Percentiles rank a stretch among this genome's conserved stretches.
Conservation (phyloP, 2,888 invertebrate species). For the Clostera curtula region DNA sequence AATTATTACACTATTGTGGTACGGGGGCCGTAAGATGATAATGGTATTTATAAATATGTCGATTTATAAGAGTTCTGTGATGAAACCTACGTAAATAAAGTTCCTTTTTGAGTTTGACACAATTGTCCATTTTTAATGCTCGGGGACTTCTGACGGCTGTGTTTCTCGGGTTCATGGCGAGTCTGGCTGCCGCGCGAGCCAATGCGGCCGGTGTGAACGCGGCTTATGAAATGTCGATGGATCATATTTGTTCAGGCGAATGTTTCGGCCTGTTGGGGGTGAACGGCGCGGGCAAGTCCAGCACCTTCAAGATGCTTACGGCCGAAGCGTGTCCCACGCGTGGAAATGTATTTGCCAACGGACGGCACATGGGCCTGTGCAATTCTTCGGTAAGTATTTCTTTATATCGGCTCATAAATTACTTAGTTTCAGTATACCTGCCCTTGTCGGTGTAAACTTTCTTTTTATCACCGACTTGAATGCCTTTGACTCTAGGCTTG, state of each 20-base stretch:
- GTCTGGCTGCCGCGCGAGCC: conserved; percentile 5
- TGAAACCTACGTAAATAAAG: too few species aligned
- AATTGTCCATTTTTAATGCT: too few species aligned
- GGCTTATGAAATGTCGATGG: not conserved
- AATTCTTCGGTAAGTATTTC: not conserved
- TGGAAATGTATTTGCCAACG: conserved; percentile 62
- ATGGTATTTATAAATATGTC: too few species aligned
- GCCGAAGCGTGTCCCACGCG: conserved; percentile 74
- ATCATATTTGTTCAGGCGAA: conserved; percentile 65
- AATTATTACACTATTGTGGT: too few species aligned
- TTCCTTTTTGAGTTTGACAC: too few species aligned
- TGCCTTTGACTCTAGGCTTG: too few species aligned
- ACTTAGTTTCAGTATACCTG: not conserved
- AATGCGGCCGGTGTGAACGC: conserved; percentile 5
- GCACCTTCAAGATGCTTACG: conserved; percentile 89
- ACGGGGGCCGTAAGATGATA: too few species aligned
- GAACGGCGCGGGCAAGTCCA: conserved; percentile 92
- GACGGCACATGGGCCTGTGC: conserved; percentile 19
- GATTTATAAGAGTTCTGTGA: too few species aligned
- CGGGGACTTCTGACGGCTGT: too few species aligned
- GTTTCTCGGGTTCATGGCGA: not conserved
- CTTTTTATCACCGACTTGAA: too few species aligned
- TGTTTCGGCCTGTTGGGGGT: conserved; percentile 90
- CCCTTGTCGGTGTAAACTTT: not conserved
- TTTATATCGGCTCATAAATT: too few species aligned